Evolutionary conservation across 2,888 invertebrate genomes (phyloP).

Genomic region (Nineta flava): DNA sequence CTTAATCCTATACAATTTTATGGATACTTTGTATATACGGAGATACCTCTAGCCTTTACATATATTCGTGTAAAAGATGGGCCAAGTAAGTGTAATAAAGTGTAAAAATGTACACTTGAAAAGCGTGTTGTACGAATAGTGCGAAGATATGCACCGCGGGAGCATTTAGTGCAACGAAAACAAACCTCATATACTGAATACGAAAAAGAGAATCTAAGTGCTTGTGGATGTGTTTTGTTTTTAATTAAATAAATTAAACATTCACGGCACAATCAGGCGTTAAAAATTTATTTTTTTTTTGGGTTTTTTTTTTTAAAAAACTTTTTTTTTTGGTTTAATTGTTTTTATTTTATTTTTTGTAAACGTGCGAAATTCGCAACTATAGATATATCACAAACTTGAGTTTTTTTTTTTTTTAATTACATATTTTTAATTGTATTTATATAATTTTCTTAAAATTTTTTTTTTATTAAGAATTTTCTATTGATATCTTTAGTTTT

Average conservation of each 20-base stretch:
- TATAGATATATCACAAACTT: conserved; percentile 6
- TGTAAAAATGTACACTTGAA: too few relatives aligned
- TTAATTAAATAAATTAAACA: neutral
- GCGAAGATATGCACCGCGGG: too few relatives aligned
- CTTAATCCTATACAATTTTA: too few relatives aligned
- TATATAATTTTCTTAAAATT: neutral
- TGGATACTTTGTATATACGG: too few relatives aligned
- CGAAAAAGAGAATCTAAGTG: neutral
- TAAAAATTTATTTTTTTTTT: neutral
- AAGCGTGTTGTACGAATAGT: too few relatives aligned
- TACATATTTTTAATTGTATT: neutral
- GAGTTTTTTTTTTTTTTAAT: conserved; percentile 5
- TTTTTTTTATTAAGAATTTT: neutral
- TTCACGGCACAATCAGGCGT: conserved; percentile 8
- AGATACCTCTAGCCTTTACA: too few relatives aligned
- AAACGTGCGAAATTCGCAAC: conserved; percentile 5
- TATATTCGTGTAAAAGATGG: too few relatives aligned
- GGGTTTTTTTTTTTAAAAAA: neutral
- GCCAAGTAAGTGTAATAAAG: too few relatives aligned
- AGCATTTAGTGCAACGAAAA: too few relatives aligned
- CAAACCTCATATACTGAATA: too few relatives aligned
- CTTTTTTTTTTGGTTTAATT: neutral
- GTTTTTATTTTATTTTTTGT: conserved; percentile 1
- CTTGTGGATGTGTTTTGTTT: neutral
- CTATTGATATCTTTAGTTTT: neutral